Evolutionary conservation across 2,888 invertebrate species (phyloP).

Genomic region (Homarus gammarus): DNA sequence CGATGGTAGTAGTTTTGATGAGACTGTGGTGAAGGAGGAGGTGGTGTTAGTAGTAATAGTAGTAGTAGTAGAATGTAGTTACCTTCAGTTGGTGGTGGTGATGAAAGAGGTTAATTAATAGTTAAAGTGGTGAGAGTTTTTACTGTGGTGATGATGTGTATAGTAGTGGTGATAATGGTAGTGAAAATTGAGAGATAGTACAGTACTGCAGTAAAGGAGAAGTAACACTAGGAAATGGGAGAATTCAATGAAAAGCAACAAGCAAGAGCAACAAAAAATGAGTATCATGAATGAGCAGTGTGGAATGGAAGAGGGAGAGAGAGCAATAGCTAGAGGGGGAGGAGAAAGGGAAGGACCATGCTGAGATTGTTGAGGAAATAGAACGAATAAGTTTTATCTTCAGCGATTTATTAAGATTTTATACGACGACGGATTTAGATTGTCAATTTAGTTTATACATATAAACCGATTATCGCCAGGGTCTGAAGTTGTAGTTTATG

Average conservation of each 20-base stretch:
- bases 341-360: not conserved
- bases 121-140: too few species aligned
- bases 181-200: not conserved
- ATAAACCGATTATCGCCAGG: too few species aligned
- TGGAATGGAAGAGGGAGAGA: conserved; percentile 5
- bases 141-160: not conserved
- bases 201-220: not conserved
- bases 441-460: too few species aligned
- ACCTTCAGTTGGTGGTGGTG: not conserved
- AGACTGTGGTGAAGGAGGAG: conserved; percentile 5
- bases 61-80: too few species aligned
- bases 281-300: conserved; percentile 20
- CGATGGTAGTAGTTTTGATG: not conserved
- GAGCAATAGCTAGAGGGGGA: conserved; percentile 10
- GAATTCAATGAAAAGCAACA: not conserved
- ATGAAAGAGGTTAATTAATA: conserved; percentile 16
- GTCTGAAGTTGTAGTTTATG: too few species aligned
- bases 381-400: not conserved
- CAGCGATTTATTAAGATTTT: not conserved
- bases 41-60: too few species aligned
- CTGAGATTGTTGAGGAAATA: not conserved
- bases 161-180: conserved; percentile 17
- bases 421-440: too few species aligned
- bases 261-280: not conserved
- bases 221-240: not conserved